Evolutionary conservation across 1,140 invertebrate genomes (phyloP), one percentile per base, ranked within the genome.

Genomic region (Scaptomyza hsui): DNA sequence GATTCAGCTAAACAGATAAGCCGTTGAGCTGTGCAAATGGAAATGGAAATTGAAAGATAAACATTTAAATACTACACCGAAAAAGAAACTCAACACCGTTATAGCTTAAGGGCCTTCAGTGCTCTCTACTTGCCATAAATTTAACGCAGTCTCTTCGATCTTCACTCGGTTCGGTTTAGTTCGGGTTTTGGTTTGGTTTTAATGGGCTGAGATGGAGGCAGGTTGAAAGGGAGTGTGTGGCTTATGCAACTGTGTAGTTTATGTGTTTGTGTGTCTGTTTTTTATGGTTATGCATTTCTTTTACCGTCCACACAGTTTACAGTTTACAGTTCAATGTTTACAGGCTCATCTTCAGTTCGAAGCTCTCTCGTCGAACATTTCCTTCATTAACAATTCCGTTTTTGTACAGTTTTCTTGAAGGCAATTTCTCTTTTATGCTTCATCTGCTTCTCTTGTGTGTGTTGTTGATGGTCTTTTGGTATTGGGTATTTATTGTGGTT

Each of bases 221-320:
- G 49, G 26, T 5, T 29, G 26, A 68, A 72, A 72, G 62, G 56
- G 63, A 51, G 37, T 16, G 13, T 16, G 13, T 13, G 24, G 37
- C 71, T 73, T 73, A 73, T 73, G 63, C 74, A 76, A 73, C 71
- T 68, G 45, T 37, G 32, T 37, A n/a, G 10, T 37, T 37, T 37
- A 41, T 78, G 35, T 64, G 53, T 70, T 37, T 59, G 32, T 52
- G 32, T 55, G 26, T 81, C 48, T 37, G 10, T 44, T 75, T 77
- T 86, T 82, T 61, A 78, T 88, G 82, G 61, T 82, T 88, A 89
- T 88, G 83, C 82, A 88, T 88, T 78, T 88, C 68, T 88, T 72
- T 78, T 65, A 62, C 56, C 41, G 53, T 16, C 29, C 29, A 57
- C 55, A 62, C 56, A 42, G 53, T 16, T 44, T 44, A 57, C 55